These are phyloP conservation scores for Listronotus bonariensis DNA, from an alignment of 1,140 invertebrate species.

Conservation along the genomic window DNA sequence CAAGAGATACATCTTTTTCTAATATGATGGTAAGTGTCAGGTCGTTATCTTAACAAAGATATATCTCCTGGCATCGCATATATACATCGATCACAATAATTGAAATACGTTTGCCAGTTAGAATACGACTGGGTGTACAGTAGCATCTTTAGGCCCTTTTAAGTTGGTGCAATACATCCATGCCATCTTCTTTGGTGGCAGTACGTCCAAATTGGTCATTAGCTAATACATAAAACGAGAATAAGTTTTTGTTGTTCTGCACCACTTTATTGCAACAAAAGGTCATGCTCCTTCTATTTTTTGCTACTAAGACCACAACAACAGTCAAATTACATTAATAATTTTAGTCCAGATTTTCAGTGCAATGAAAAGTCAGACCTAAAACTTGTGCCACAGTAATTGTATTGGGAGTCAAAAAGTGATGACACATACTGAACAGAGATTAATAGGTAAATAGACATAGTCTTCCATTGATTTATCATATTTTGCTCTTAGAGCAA, in stretches of 20 bases:
- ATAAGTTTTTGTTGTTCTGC: no score
- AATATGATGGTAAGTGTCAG: conserved; percentile 50
- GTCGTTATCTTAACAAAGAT: conserved; percentile 52
- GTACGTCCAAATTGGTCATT: no score
- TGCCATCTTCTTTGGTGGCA: no score
- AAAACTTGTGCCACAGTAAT: conserved; percentile 49
- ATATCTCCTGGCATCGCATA: conserved; percentile 38
- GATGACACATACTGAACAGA: conserved; percentile 14
- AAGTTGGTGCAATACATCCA: conserved; percentile 12
- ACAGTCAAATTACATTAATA: no score
- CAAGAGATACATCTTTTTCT: conserved; percentile 31
- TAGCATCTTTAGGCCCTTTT: conserved; percentile 36
- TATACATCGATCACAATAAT: conserved; percentile 51
- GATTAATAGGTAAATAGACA: not conserved
- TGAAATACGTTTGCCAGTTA: no score
- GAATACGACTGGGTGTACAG: no score
- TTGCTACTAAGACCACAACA: no score
- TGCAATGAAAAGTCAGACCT: conserved; percentile 7
- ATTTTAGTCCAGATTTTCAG: not conserved
- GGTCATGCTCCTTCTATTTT: no score
- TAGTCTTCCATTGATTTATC: conserved; percentile 23
- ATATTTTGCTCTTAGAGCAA: conserved; percentile 14
- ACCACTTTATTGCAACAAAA: no score
- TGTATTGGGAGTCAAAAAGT: conserved; percentile 44
- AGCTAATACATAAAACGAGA: no score